phyloP scores from a whole-genome alignment of 2,113 vertebrate species.

The Tachysurus fulvidraco region DNA sequence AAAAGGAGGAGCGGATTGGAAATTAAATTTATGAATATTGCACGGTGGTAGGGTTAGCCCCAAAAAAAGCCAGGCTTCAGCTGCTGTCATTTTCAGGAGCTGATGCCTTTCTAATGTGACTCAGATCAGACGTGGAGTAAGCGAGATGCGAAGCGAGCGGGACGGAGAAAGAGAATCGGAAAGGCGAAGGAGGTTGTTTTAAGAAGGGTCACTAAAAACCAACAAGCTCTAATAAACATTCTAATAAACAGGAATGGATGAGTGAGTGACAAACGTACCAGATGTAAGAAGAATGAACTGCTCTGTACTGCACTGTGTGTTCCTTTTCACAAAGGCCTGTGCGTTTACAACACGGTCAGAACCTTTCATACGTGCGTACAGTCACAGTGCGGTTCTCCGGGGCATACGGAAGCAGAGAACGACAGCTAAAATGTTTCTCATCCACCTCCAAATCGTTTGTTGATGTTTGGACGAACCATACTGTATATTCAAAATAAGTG shows the following conservation, averaged over 20 bases:
- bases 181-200: background rate
- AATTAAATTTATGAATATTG: slow-evolving; percentile 99
- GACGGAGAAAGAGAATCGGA: background rate
- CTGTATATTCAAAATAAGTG: background rate
- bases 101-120: slow-evolving; percentile 55
- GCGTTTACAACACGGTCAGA: background rate
- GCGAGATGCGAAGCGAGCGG: background rate
- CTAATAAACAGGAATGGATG: slow-evolving; percentile 44
- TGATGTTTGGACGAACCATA: background rate
- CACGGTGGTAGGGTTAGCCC: slow-evolving; percentile 86
- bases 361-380: background rate
- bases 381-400: background rate
- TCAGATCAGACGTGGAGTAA: slow-evolving; percentile 21
- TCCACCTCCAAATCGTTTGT: background rate
- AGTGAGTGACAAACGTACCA: slow-evolving; percentile 32
- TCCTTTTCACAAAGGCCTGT: slow-evolving; percentile 25
- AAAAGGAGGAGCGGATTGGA: slow-evolving; percentile 95
- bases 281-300: slow-evolving; percentile 27
- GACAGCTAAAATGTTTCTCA: background rate
- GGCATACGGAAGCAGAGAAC: background rate
- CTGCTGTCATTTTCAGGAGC: slow-evolving; percentile 82
- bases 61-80: slow-evolving; percentile 78
- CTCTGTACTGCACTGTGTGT: background rate
- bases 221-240: slow-evolving; percentile 21
- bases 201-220: slow-evolving; percentile 22